Conservation (phyloP, 2,797 vertebrate species). For the Lacerta agilis region DNA sequence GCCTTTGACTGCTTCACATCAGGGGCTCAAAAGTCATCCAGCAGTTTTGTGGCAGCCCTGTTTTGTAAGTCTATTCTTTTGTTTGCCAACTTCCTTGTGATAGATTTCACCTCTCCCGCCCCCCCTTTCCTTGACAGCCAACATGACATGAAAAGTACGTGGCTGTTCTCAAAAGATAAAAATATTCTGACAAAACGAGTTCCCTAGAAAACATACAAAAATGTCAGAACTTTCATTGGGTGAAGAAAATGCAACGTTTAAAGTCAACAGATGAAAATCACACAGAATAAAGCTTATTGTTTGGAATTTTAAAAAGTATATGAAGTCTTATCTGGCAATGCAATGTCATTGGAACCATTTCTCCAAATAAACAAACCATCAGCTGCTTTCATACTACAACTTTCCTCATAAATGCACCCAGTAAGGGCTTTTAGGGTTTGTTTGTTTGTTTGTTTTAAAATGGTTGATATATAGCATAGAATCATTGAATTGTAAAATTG, state of each 20-base stretch:
- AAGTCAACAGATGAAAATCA: slow-evolving; percentile 53
- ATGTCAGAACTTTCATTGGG: slow-evolving; percentile 38
- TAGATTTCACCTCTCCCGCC: slow-evolving; percentile 3
- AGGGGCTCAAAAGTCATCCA: slow-evolving; percentile 2
- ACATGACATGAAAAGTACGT: slow-evolving; percentile 19
- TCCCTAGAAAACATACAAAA: not conserved
- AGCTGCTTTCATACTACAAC: slow-evolving; percentile 28
- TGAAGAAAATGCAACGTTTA: slow-evolving; percentile 56
- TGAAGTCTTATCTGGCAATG: slow-evolving; percentile 57
- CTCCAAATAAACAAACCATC: slow-evolving; percentile 42
- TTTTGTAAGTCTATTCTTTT: slow-evolving; percentile 18
- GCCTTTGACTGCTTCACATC: not conserved
- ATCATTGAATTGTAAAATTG: not conserved
- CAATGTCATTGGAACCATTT: slow-evolving; percentile 67
- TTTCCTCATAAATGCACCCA: slow-evolving; percentile 17
- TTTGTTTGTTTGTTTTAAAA: too few relatives aligned
- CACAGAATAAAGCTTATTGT: slow-evolving; percentile 39
- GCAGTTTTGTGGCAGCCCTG: not conserved
- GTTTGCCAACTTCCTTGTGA: slow-evolving; percentile 19
- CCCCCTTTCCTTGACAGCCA: not conserved
- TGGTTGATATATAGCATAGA: not conserved
- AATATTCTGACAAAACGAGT: slow-evolving; percentile 28
- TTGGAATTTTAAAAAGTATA: slow-evolving; percentile 48
- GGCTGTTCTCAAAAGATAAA: slow-evolving; percentile 25
- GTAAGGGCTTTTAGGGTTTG: too few relatives aligned